Conservation (phyloP, 2,113 vertebrate genomes). For the Chunga burmeisteri region DNA sequence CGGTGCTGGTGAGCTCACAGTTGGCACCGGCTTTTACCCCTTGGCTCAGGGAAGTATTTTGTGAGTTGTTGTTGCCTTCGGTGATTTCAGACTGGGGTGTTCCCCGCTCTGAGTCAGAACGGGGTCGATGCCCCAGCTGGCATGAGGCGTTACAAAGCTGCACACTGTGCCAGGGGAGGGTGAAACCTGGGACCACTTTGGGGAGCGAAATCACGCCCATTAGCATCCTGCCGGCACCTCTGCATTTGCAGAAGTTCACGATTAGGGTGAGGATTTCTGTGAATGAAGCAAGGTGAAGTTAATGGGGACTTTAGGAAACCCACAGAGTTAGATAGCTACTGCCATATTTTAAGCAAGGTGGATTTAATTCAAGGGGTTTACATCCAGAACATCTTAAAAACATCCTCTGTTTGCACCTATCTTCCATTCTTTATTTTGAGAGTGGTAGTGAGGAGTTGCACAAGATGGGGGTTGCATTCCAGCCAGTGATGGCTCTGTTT, state of each 20-base stretch:
- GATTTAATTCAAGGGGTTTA: background rate
- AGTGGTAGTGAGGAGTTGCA: background rate
- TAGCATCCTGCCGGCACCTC: background rate
- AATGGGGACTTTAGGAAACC: background rate
- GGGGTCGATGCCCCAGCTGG: background rate
- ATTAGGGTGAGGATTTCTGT: background rate
- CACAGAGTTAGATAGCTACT: background rate
- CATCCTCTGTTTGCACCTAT: background rate
- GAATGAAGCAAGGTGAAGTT: background rate
- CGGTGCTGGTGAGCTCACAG: slow-evolving; percentile 22
- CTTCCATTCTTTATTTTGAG: background rate
- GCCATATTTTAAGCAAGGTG: background rate
- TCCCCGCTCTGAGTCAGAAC: background rate
- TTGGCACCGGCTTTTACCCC: slow-evolving; percentile 13
- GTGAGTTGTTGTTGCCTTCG: background rate
- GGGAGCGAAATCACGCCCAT: background rate
- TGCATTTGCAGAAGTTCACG: background rate
- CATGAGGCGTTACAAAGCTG: background rate
- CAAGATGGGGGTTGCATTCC: background rate
- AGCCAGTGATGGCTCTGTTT: background rate
- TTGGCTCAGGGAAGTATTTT: slow-evolving; percentile 21
- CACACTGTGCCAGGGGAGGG: background rate
- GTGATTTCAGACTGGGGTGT: background rate
- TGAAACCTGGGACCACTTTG: background rate
- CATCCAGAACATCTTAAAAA: background rate